phyloP scores from a whole-genome alignment of 2,797 vertebrate species.

The Sebastes itinus region DNA sequence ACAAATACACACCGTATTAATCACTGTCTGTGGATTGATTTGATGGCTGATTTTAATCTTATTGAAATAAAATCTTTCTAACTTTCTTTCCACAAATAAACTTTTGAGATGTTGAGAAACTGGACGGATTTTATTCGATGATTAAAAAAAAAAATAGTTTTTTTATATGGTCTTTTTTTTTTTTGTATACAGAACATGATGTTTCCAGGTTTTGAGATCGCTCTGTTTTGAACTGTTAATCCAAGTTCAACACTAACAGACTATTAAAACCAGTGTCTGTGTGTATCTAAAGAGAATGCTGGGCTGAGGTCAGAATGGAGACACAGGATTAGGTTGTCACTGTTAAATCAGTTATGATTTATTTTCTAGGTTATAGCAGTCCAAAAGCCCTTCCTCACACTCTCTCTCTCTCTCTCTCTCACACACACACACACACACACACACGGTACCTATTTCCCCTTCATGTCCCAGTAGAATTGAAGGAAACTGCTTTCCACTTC shows the following conservation, averaged over 20 bases:
- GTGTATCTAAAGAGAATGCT: background rate
- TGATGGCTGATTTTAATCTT: background rate
- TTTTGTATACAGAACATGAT: too few species aligned
- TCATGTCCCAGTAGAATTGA: constrained; percentile 16
- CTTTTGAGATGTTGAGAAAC: background rate
- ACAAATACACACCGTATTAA: background rate
- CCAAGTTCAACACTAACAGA: background rate
- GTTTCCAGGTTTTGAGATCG: background rate
- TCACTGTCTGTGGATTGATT: background rate
- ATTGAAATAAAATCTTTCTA: background rate
- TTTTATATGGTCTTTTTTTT: background rate
- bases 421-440: background rate
- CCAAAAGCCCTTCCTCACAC: background rate
- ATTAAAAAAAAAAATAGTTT: background rate
- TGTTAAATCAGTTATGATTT: constrained; percentile 33
- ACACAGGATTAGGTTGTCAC: constrained; percentile 41
- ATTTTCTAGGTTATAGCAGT: constrained; percentile 19
- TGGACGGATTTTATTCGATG: background rate
- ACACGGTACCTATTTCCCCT: background rate
- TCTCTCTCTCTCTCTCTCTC: background rate
- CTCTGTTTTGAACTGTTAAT: background rate
- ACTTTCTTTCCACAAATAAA: background rate
- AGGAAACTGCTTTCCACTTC: constrained; percentile 29
- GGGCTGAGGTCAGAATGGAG: constrained; percentile 5
- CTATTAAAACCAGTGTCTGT: constrained; percentile 14